phyloP scores from a whole-genome alignment of 2,888 invertebrate genomes.

The Nephrotoma flavescens region DNA sequence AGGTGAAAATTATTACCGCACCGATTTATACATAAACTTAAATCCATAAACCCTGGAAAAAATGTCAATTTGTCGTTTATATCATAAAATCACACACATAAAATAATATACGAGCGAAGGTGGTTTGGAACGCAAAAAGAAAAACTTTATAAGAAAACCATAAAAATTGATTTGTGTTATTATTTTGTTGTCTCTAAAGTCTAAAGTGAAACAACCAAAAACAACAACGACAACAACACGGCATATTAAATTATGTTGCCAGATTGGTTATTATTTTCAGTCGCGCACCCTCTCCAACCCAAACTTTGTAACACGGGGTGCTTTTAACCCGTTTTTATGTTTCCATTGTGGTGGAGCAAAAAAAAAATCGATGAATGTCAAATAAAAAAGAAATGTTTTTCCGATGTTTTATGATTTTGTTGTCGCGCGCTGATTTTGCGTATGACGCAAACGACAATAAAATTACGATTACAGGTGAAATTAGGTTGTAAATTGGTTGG shows the following conservation, averaged over 20 bases:
- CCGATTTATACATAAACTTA: background rate
- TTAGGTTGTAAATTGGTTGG: no score
- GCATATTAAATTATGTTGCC: background rate
- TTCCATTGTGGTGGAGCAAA: background rate
- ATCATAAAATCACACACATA: background rate
- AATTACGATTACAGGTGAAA: no score
- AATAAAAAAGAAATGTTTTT: background rate
- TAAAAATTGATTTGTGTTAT: background rate
- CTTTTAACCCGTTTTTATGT: background rate
- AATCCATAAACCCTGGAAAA: background rate
- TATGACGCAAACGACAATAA: no score
- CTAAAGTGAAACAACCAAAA: background rate
- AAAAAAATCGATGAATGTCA: background rate
- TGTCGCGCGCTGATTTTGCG: background rate
- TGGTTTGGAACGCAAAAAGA: background rate
- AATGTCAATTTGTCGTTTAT: background rate
- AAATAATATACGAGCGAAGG: background rate
- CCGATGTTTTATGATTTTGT: background rate
- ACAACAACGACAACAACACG: background rate
- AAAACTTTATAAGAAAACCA: background rate
- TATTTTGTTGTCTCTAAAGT: background rate
- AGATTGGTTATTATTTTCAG: background rate
- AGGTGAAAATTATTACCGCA: background rate
- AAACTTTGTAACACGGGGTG: background rate
- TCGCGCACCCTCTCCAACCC: background rate